Evolutionary conservation across 2,797 vertebrate species (phyloP), one percentile per base, ranked within the genome.

Genomic region (Paramormyrops hopkinsi): DNA sequence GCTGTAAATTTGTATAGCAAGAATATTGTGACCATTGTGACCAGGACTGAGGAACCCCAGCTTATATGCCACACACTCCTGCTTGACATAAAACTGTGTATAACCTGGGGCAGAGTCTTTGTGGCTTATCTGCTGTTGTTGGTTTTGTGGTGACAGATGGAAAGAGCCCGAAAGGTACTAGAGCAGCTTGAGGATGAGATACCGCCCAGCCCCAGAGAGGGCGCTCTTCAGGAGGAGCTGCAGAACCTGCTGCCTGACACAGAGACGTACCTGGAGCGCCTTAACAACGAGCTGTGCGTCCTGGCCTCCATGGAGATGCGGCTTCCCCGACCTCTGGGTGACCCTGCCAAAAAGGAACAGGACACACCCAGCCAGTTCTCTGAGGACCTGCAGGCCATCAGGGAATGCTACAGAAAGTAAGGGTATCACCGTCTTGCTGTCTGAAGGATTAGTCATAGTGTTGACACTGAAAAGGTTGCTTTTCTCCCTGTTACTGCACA

Each of bases 141-240:
- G 56, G n/a, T 37, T 85, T 14, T 50, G 46, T 6, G 29, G 50
- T 88, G 88, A 89, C 93, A 98, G 97, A 94, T 99, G 90, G 96
- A 98, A 93, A 96, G 96, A 92, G 96, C 97, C 94, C 94, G 95
- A 91, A 97, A 97, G 90, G 95, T 94, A 89, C 93, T 98, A n/a
- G 96, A 97, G 90, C 95, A 94, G 89, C 96, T 98, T 89, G 97
- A 97, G 92, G 95, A 96, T 50, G 96, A 97, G 8, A 92, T 97
- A 17, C 95, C 95, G 19, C 96, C 97, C 90, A 93, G 92, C 82
- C 94, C 96, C 65, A 91, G 93, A 91, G 91, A 95, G 84, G 95
- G 92, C 37, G 94, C 95, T 90, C 93, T 93, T 89, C 93, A 93
- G 0, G 93, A 94, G 51, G 96, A 97, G 1, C 95, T 97, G n/a